These are phyloP conservation scores for Aplysina aerophoba DNA, from an alignment of 37 sponge, comb jelly and placozoan species.

Conservation along the genomic window DNA sequence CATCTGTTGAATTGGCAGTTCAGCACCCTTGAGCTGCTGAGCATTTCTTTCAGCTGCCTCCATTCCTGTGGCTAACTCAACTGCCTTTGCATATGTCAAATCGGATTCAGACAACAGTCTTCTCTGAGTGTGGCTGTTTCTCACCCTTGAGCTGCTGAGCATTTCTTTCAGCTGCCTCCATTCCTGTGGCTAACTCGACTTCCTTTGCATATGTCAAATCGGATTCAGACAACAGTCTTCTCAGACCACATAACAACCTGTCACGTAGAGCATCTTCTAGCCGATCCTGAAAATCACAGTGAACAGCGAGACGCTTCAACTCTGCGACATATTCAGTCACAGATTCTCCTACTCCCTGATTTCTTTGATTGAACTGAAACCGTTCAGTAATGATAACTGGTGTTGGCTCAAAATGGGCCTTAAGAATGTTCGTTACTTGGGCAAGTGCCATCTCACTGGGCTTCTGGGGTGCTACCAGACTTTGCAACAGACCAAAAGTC, in stretches of 20 bases:
- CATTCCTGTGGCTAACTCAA: no score
- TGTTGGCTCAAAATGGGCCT: constrained; percentile 26
- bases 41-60: no score
- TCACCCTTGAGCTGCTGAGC: neutral
- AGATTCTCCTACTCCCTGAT: constrained; percentile 7
- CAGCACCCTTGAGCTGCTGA: no score
- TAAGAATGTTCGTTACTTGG: constrained; percentile 3
- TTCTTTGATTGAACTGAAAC: neutral
- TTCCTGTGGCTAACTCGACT: neutral
- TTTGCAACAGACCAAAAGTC: neutral
- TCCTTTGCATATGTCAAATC: neutral
- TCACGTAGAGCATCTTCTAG: constrained; percentile 21
- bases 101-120: no score
- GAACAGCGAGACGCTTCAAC: neutral
- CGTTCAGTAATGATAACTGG: constrained; percentile 28
- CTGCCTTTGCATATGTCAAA: no score
- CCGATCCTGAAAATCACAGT: constrained; percentile 15
- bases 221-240: constrained; percentile 8
- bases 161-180: constrained; percentile 1
- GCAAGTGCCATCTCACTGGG: neutral
- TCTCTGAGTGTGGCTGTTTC: no score
- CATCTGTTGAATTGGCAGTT: no score
- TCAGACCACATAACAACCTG: constrained; percentile 11
- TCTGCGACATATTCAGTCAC: constrained; percentile 28
- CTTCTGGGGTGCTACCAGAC: neutral